phyloP scores from a whole-genome alignment of 2,113 vertebrate species.

The crab-eating macaque (Macaca fascicularis) region DNA sequence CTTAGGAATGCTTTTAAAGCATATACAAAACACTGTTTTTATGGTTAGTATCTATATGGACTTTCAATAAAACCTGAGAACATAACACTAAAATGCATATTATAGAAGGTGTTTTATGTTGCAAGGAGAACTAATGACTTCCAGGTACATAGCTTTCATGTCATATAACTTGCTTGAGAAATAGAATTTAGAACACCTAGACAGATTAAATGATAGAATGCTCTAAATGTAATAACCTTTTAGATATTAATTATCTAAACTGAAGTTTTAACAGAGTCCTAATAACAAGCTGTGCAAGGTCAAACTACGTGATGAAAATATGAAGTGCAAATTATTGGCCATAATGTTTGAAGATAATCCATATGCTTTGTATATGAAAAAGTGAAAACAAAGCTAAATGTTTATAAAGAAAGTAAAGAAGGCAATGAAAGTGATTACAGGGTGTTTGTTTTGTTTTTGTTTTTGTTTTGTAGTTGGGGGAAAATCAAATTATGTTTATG shows the following conservation, averaged over 20 bases:
- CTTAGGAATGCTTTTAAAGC: background rate
- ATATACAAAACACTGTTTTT: background rate
- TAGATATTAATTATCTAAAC: background rate
- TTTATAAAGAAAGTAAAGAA: background rate
- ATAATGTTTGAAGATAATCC: background rate
- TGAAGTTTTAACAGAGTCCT: background rate
- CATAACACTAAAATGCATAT: background rate
- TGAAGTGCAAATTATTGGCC: background rate
- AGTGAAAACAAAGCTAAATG: background rate
- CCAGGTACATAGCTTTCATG: background rate
- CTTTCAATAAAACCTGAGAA: slow-evolving; percentile 12
- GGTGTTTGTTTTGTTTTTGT: background rate
- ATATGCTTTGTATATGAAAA: background rate
- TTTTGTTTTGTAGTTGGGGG: background rate
- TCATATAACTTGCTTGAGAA: background rate
- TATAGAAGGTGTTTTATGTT: background rate
- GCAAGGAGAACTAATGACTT: background rate
- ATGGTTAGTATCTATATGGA: slow-evolving; percentile 9
- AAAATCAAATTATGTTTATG: background rate
- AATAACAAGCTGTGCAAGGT: background rate
- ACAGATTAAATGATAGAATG: background rate
- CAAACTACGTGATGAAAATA: background rate
- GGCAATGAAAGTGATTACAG: background rate
- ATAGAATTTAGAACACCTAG: background rate
- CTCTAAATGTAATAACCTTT: background rate